Evolutionary conservation across 2,113 vertebrate species (phyloP).

Genomic region (Pteruthius melanotis): DNA sequence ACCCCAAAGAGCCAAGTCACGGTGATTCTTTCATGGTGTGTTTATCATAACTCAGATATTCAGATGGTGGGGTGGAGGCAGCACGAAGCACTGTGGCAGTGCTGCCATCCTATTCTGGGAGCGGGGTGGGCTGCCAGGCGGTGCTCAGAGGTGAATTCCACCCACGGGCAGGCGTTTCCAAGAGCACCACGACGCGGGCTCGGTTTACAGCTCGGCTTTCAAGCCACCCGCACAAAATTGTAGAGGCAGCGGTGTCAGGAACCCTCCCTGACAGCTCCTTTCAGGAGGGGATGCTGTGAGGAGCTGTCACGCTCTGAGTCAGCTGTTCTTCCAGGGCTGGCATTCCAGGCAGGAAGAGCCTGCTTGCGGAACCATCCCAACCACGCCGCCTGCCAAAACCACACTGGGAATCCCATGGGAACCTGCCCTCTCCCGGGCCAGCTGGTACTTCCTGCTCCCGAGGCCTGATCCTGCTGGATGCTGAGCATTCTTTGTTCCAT

Average conservation of each 20-base stretch:
- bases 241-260: neutral
- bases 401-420: neutral
- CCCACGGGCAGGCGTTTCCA: neutral
- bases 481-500: conserved; percentile 40
- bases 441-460: conserved; percentile 28
- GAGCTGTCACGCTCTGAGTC: conserved; percentile 38
- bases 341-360: conserved; percentile 4
- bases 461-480: conserved; percentile 58
- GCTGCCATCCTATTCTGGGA: neutral
- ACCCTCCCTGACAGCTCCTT: neutral
- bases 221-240: neutral
- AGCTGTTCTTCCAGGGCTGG: conserved; percentile 18
- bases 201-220: neutral
- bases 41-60: neutral
- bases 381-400: neutral
- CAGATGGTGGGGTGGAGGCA: neutral
- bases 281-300: neutral
- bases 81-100: neutral
- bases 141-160: neutral
- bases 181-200: neutral
- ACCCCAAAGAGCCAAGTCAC: neutral
- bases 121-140: fast-evolving
- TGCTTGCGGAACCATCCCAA: neutral
- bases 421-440: neutral
- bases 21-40: fast-evolving